Conservation (phyloP, 2,113 vertebrate species). For the Lethenteron reissneri region DNA sequence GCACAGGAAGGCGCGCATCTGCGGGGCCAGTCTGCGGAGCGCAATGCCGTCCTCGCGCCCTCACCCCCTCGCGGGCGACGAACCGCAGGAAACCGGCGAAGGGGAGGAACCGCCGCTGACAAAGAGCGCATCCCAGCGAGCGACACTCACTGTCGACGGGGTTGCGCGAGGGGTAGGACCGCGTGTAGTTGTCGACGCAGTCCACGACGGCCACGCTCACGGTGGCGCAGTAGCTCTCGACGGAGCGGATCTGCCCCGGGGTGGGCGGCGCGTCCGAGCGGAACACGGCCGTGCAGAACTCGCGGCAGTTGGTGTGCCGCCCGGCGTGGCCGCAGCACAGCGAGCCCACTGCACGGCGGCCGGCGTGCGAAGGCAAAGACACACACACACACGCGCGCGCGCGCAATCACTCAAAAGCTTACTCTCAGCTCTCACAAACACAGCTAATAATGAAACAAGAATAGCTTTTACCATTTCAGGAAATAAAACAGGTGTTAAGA, state of each 20-base stretch:
- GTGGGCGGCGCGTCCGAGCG: constrained; percentile 85
- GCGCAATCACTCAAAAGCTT: background rate
- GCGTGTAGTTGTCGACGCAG: constrained; percentile 88
- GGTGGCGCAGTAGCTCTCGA: constrained; percentile 71
- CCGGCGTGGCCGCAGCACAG: constrained; percentile 83
- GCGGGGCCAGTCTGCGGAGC: too few species aligned
- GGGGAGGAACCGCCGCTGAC: too few species aligned
- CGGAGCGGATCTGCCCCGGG: constrained; percentile 72
- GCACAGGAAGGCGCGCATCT: too few species aligned
- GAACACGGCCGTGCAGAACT: constrained; percentile 96
- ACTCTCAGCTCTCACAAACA: background rate
- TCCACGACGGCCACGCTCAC: constrained; percentile 58
- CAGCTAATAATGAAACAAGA: too few species aligned
- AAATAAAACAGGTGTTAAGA: too few species aligned
- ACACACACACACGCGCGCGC: background rate
- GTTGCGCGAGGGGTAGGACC: constrained; percentile 76
- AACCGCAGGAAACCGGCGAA: too few species aligned
- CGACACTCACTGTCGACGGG: constrained; percentile 74
- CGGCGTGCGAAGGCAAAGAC: background rate
- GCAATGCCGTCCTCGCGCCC: too few species aligned
- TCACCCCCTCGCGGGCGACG: too few species aligned
- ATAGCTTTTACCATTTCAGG: too few species aligned
- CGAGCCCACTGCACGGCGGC: constrained; percentile 51
- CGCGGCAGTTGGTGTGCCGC: constrained; percentile 77
- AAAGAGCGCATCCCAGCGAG: too few species aligned